Evolutionary conservation across 2,113 vertebrate species (phyloP), one percentile per base, ranked within the genome.

Genomic region (Paradisaea rubra): DNA sequence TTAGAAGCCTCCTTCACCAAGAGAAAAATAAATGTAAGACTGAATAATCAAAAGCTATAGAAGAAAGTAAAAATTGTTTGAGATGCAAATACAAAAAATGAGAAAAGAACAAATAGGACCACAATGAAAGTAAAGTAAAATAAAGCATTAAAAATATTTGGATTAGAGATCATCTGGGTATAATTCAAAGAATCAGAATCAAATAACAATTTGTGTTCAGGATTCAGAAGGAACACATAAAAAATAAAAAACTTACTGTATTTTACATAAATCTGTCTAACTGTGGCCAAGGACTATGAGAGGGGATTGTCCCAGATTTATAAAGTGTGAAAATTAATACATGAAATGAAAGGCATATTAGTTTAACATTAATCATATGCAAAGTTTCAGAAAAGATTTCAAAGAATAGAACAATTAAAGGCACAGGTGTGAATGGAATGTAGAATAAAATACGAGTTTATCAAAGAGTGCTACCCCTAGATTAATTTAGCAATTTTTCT

Each of bases 221-320:
- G 23, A 63, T 53, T 57, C 53, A 54, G 49, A 81, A 76, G 11
- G 18, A 72, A 53, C 5, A 44, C 2, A 65, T 14, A 15, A 50
- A 84, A 59, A 76, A 13, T 22, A 13, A 22, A 42, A 65, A 74
- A 60, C 2, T 53, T 9, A 0, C 11, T 35, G 1, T 20, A 23
- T 49, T 83, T 86, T 47, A 30, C 13, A 27, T 49, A 57, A 66
- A 76, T 74, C 42, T 65, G 10, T 35, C 25, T 21, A 69, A 11
- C 4, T 13, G 6, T 44, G 18, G 15, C 7, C 0, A 1, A 30
- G 24, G 19, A 23, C 5, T 6, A 4, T 42, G 11, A n/a, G 4
- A 7, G 7, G 1, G 5, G 4, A 27, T 54, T 82, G 9, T 33
- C 7, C 12, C 19, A 33, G 42, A 12, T 45, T 88, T 70, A 17